phyloP scores from a whole-genome alignment of 1,140 invertebrate genomes.

The Drosophila ficusphila region DNA sequence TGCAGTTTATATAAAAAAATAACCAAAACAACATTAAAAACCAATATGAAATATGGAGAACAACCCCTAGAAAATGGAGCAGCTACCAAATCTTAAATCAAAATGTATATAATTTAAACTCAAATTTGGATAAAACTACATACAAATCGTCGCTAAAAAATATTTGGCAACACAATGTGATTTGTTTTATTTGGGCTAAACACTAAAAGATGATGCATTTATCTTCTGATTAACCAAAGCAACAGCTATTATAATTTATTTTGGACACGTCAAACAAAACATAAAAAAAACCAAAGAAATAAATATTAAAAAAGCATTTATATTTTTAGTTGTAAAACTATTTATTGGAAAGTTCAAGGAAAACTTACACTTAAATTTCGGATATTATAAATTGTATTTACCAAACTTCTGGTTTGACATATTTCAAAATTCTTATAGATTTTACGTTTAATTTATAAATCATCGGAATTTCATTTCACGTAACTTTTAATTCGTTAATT shows the following conservation, averaged over 20 bases:
- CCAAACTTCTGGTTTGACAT: slow-evolving; percentile 14
- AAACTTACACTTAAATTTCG: neutral
- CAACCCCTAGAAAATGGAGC: neutral
- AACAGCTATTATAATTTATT: neutral
- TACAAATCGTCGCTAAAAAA: neutral
- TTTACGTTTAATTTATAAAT: neutral
- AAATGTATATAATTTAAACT: neutral
- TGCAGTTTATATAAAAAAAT: neutral
- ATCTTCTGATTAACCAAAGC: too few relatives aligned
- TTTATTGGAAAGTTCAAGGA: neutral
- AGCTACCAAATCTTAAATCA: neutral
- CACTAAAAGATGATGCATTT: neutral
- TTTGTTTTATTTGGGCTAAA: slow-evolving; percentile 3
- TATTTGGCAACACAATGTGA: neutral
- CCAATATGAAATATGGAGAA: too few relatives aligned
- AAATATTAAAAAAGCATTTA: neutral
- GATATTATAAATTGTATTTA: neutral
- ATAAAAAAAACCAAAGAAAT: neutral
- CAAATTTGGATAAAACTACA: neutral
- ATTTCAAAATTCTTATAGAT: slow-evolving; percentile 28
- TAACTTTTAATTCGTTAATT: slow-evolving; percentile 9
- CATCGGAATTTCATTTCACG: slow-evolving; percentile 17
- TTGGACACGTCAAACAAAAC: neutral
- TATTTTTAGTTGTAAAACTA: neutral
- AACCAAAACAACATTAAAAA: neutral